Evolutionary conservation across 2,797 vertebrate species (phyloP).

Genomic region (Florisuga fusca): DNA sequence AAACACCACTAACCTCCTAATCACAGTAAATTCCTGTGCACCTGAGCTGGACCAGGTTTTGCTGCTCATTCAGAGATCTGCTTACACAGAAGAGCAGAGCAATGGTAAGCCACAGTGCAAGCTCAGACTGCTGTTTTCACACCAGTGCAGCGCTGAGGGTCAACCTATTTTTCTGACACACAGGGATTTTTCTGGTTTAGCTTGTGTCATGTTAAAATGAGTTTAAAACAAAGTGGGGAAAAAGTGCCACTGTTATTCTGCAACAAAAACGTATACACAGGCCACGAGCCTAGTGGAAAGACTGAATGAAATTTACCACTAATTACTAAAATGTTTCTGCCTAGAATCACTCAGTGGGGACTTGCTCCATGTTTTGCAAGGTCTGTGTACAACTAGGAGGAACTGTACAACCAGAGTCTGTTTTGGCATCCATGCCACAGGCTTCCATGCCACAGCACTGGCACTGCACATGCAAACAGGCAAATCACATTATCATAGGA

Average conservation of each 20-base stretch:
- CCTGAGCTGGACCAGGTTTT: background rate
- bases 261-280: background rate
- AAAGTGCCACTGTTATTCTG: background rate
- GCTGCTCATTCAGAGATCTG: background rate
- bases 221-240: background rate
- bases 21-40: background rate
- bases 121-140: background rate
- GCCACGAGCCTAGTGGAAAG: background rate
- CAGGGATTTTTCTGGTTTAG: constrained; percentile 28
- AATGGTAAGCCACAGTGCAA: background rate
- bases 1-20: background rate
- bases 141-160: background rate
- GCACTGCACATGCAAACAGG: background rate
- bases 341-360: background rate
- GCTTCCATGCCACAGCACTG: background rate
- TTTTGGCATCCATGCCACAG: background rate
- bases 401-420: background rate
- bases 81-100: background rate
- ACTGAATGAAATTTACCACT: background rate
- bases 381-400: background rate
- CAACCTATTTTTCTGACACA: background rate
- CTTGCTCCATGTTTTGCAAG: accelerated
- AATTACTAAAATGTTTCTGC: background rate
- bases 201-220: background rate
- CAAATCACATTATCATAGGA: background rate